Evolutionary conservation across 1,140 invertebrate genomes (phyloP), one percentile per base, ranked within the genome.

Genomic region (Pseudobourletiella spinata): DNA sequence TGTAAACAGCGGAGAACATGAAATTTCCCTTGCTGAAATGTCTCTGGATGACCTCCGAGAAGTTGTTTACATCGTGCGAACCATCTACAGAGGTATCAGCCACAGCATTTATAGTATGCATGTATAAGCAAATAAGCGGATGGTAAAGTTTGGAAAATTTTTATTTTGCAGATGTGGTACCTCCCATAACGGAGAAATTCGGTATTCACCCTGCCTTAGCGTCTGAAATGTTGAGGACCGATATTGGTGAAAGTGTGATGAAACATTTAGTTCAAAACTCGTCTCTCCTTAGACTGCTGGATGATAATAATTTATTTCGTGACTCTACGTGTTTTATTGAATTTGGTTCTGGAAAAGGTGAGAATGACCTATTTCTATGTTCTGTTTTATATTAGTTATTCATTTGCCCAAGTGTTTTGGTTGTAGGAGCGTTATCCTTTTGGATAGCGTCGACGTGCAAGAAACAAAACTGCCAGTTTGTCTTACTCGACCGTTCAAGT

Each of bases 291-390:
- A 80, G 79, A 2, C 76, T 87, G 44, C 74, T 87, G 18, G 75
- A 84, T 44, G 67, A 75, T 1, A 75, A 80, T 57, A 71, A 77
- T 16, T 75, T 88, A 46, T 67, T 86, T 1, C 62, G 69, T 22
- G 72, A 81, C 2, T 70, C 79, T 56, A 84, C 83, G 0, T 86
- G 85, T 73, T 90, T 82, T 71, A 82, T 92, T 56, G 90, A 94
- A 74, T 85, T 91, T 74, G 89, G 90, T 8, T 88, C 89, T 25
- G 89, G 90, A n/a, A 88, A 86, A 82, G 89, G 88, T 81, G 76
- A 71, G 57, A 15, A 48, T 4, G 6, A 48, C 16, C 32, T 28
- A 25, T 26, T 55, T 55, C 18, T 3, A 32, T 44, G 18, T 14
- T 25, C 4, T 44, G n/a, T 11, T 39, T 39, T 11, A n/a, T n/a